Percentiles rank a stretch among this genome's conserved stretches.
phyloP scores from a whole-genome alignment of 1,140 invertebrate species.

The Bombus turneri region DNA sequence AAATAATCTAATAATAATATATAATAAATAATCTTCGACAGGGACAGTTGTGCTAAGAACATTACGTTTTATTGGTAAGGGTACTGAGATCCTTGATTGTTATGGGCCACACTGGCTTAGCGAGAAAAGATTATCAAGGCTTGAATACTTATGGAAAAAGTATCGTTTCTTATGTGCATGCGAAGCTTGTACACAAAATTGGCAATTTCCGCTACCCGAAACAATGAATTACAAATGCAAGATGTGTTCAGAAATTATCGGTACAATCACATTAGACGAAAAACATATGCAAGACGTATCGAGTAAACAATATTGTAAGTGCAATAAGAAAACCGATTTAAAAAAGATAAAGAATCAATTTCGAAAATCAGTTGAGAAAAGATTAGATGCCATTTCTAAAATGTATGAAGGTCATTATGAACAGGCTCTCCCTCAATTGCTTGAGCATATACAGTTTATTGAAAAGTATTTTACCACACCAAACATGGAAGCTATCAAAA shows the following conservation, averaged over 20 bases:
- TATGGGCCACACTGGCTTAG: conserved; percentile 85
- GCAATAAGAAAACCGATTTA: conserved; percentile 64
- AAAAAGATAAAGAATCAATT: conserved; percentile 68
- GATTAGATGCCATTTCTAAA: conserved; percentile 70
- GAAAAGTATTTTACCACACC: conserved; percentile 72
- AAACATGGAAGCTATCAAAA: conserved; percentile 78
- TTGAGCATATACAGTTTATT: conserved; percentile 73
- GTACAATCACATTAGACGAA: background rate
- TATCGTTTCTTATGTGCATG: conserved; percentile 85
- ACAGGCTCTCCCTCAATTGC: conserved; percentile 73
- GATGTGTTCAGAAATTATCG: conserved; percentile 45
- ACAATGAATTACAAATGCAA: conserved; percentile 67
- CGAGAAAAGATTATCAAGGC: conserved; percentile 75
- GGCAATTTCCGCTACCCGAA: conserved; percentile 74
- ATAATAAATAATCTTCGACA: conserved; percentile 67
- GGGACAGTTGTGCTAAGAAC: conserved; percentile 82
- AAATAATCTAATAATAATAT: background rate
- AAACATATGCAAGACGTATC: background rate
- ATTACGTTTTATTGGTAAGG: conserved; percentile 80
- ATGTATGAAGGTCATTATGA: conserved; percentile 77
- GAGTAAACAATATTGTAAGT: conserved; percentile 57
- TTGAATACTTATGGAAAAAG: conserved; percentile 81
- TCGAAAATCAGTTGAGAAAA: conserved; percentile 71
- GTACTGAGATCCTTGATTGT: conserved; percentile 85
- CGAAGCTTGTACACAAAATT: conserved; percentile 82